Percentiles rank a stretch among this genome's conserved stretches.
Evolutionary conservation across 2,113 vertebrate genomes (phyloP).

Genomic region (Tyto alba): DNA sequence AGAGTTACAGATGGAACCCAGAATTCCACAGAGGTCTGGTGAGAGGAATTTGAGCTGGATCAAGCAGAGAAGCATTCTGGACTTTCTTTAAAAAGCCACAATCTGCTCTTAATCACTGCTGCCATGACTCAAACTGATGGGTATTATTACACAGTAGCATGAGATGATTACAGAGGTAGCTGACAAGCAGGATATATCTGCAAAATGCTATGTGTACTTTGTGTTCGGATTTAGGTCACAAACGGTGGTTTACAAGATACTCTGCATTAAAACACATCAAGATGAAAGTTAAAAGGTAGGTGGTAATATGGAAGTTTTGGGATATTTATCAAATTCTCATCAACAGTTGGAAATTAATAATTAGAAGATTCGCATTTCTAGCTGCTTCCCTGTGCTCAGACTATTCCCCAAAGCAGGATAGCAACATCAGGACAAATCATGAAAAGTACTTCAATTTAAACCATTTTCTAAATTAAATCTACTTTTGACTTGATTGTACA

Average conservation of each 20-base stretch:
- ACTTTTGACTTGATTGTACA: background rate
- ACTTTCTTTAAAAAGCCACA: background rate
- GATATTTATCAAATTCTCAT: background rate
- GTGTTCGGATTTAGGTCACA: background rate
- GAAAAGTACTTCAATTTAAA: background rate
- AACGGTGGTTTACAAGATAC: background rate
- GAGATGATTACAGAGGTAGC: background rate
- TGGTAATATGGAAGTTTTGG: background rate
- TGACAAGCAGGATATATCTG: background rate
- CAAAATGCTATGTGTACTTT: background rate
- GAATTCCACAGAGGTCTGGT: background rate
- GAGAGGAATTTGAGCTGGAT: background rate
- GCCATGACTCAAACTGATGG: background rate
- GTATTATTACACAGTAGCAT: background rate
- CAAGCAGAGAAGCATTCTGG: background rate
- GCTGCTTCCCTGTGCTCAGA: background rate
- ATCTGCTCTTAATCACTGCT: background rate
- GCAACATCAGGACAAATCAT: background rate
- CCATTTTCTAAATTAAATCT: background rate
- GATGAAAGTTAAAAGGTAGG: background rate
- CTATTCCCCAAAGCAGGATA: background rate
- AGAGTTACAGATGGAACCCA: background rate
- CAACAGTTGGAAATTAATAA: background rate
- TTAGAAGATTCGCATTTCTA: background rate
- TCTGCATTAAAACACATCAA: background rate